Conservation (phyloP, 2,113 vertebrate species). For the Cyphomyrus discorhynchus region DNA sequence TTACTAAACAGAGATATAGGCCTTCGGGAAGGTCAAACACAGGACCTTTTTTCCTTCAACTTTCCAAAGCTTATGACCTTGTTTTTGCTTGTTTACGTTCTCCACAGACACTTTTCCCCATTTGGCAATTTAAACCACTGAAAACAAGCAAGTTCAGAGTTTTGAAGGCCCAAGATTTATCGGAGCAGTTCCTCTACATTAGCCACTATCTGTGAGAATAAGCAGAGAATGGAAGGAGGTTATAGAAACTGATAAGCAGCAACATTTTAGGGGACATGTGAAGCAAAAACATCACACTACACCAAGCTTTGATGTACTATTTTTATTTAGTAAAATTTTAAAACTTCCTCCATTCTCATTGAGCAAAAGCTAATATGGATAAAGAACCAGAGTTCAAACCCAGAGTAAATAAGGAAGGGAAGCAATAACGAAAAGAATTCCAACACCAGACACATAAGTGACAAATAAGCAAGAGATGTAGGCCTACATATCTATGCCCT, state of each 20-base stretch:
- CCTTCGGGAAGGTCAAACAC: neutral
- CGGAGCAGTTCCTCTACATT: neutral
- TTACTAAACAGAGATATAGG: neutral
- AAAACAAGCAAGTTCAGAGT: neutral
- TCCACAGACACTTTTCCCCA: neutral
- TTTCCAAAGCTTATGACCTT: neutral
- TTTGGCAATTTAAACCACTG: neutral
- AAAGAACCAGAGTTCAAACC: neutral
- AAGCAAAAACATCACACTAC: neutral
- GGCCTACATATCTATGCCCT: neutral
- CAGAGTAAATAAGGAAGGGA: neutral
- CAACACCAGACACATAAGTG: neutral
- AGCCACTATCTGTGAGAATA: neutral
- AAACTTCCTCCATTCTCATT: neutral
- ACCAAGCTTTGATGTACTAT: neutral
- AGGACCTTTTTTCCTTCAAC: neutral
- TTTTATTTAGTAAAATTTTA: neutral
- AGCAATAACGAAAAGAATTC: neutral
- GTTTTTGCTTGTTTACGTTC: neutral
- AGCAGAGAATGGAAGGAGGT: neutral
- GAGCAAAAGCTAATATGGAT: neutral
- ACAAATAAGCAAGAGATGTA: neutral
- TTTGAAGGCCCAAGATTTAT: neutral
- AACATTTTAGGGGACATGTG: neutral
- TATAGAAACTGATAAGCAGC: neutral